A percentile compares a stretch with the other conserved stretches of the same genome.
phyloP scores from a whole-genome alignment of 2,113 vertebrate species.

The Ciconia maguari region DNA sequence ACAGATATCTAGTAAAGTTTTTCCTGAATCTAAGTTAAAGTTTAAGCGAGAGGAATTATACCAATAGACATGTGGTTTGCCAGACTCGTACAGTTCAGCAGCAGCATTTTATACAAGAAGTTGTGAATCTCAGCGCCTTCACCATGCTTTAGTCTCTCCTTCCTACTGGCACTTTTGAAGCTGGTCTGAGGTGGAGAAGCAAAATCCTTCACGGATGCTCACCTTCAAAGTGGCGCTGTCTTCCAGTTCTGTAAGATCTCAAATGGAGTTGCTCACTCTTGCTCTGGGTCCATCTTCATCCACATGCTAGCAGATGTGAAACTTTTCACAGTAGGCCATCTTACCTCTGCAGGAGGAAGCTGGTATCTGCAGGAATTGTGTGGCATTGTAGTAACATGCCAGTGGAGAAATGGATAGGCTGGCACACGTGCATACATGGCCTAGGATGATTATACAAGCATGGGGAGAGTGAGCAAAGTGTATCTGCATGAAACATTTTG shows the following conservation, averaged over 20 bases:
- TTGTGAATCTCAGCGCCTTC: not conserved
- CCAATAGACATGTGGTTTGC: not conserved
- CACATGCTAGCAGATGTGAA: conserved; percentile 75
- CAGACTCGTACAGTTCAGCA: not conserved
- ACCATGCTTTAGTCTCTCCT: not conserved
- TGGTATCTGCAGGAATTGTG: conserved; percentile 41
- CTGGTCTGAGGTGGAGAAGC: not conserved
- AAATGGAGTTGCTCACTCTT: conserved; percentile 76
- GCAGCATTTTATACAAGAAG: not conserved
- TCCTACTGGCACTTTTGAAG: not conserved
- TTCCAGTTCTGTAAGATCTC: conserved; percentile 69
- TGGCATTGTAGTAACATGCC: conserved; percentile 62
- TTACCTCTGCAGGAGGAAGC: conserved; percentile 73
- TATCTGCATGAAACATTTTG: not conserved
- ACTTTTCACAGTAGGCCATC: conserved; percentile 80
- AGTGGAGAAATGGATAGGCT: conserved; percentile 75
- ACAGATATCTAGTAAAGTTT: not conserved
- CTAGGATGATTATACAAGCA: not conserved
- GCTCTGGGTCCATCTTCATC: conserved; percentile 79
- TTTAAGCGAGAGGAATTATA: not conserved
- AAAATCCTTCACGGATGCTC: not conserved
- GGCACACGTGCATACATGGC: conserved; percentile 68
- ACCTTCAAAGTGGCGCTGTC: conserved; percentile 78
- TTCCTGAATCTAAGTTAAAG: not conserved
- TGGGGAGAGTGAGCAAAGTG: not conserved